phyloP scores from a whole-genome alignment of 2,113 vertebrate genomes.

The Pachypanchax playfairii region DNA sequence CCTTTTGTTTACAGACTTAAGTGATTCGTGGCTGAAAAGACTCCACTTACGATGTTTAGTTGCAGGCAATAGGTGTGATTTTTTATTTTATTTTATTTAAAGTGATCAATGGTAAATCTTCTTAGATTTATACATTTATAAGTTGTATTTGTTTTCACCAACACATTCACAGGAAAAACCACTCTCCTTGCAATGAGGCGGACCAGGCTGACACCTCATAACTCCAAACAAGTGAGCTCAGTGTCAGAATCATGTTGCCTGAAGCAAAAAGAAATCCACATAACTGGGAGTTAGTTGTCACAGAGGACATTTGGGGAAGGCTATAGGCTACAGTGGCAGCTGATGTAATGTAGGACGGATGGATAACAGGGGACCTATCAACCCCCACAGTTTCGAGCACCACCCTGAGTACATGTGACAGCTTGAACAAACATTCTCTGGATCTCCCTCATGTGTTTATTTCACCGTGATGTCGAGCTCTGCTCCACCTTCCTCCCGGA shows the following conservation, averaged over 20 bases:
- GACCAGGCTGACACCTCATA: slow-evolving; percentile 27
- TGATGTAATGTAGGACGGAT: slow-evolving; percentile 41
- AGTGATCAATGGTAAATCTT: no score
- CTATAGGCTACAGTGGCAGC: slow-evolving; percentile 28
- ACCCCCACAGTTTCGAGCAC: slow-evolving; percentile 35
- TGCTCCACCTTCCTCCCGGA: slow-evolving; percentile 1
- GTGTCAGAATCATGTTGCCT: slow-evolving; percentile 26
- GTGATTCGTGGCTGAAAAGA: neutral
- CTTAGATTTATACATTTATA: no score
- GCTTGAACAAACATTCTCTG: slow-evolving; percentile 44
- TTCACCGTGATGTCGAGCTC: slow-evolving; percentile 34
- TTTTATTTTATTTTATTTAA: no score
- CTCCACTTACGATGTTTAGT: neutral
- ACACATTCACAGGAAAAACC: neutral
- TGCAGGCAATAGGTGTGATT: neutral
- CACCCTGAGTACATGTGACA: slow-evolving; percentile 39
- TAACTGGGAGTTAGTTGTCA: slow-evolving; percentile 46
- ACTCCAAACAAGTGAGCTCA: slow-evolving; percentile 26
- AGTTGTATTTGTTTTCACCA: slow-evolving; percentile 3
- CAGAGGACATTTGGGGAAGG: slow-evolving; percentile 33
- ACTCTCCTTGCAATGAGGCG: neutral
- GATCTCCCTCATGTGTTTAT: slow-evolving; percentile 36
- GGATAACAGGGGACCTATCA: slow-evolving; percentile 62
- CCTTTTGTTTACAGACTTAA: slow-evolving; percentile 5
- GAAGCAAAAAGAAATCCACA: slow-evolving; percentile 39